A percentile compares a stretch with the other conserved stretches of the same genome.
phyloP scores from a whole-genome alignment of 1,140 invertebrate genomes.

The Mamestra configurata region DNA sequence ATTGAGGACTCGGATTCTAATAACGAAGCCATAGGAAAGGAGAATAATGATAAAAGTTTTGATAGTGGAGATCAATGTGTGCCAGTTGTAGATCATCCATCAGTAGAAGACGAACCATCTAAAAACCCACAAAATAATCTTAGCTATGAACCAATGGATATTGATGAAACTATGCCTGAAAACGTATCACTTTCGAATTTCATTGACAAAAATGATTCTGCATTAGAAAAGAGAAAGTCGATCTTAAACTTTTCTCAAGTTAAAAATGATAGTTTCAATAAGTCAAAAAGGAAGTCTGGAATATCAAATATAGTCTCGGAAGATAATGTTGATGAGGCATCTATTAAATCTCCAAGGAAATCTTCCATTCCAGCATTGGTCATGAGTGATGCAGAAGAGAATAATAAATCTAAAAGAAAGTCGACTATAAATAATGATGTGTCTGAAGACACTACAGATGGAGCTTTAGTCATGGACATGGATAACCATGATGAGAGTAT shows the following conservation, averaged over 20 bases:
- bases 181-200: constrained; percentile 55
- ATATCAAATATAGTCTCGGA: not conserved
- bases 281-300: constrained; percentile 11
- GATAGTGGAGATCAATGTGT: constrained; percentile 76
- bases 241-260: not conserved
- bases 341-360: not conserved
- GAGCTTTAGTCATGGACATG: not conserved
- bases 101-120: constrained; percentile 34
- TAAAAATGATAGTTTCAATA: constrained; percentile 17
- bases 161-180: constrained; percentile 78
- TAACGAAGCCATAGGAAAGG: constrained; percentile 54
- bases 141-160: constrained; percentile 80
- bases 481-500: not conserved
- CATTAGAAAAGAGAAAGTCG: constrained; percentile 20
- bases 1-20: constrained; percentile 77
- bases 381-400: not conserved
- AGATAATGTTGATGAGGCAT: not conserved
- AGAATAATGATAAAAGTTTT: constrained; percentile 32
- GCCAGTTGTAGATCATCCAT: constrained; percentile 64
- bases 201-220: not conserved
- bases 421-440: not conserved
- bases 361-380: not conserved
- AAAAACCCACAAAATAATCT: constrained; percentile 54
- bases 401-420: constrained; percentile 15
- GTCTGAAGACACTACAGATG: not conserved